Percentiles rank a stretch among this genome's conserved stretches.
These are phyloP conservation scores for Dipus sagitta DNA, from an alignment of 2,797 vertebrate genomes.

Conservation along the genomic window DNA sequence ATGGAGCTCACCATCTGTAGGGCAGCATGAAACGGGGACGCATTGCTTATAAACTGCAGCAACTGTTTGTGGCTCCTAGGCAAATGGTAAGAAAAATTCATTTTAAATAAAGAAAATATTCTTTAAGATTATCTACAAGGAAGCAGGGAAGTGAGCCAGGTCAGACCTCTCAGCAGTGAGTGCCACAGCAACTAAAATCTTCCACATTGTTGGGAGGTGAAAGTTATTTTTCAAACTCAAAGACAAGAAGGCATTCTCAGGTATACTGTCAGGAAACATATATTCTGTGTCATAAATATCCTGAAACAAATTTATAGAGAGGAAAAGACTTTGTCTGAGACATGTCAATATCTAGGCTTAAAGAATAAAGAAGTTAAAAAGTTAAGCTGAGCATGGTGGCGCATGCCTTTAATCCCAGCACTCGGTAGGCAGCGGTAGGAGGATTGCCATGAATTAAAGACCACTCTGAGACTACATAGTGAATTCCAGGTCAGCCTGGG, in stretches of 20 bases:
- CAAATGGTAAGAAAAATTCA: not conserved
- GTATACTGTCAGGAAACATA: not conserved
- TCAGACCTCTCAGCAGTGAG: not conserved
- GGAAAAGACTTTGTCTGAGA: not conserved
- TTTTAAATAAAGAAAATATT: not conserved
- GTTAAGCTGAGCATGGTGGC: too few relatives aligned
- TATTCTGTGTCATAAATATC: not conserved
- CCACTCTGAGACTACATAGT: too few relatives aligned
- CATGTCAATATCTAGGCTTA: not conserved
- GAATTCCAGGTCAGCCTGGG: too few relatives aligned
- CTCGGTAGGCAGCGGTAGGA: too few relatives aligned
- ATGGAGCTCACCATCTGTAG: not conserved
- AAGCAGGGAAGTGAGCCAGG: not conserved
- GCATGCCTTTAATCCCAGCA: too few relatives aligned
- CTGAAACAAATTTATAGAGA: slow-evolving; percentile 2
- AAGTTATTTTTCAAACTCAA: slow-evolving; percentile 49
- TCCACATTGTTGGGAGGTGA: not conserved
- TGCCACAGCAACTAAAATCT: not conserved
- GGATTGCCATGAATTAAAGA: too few relatives aligned
- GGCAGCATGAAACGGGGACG: not conserved
- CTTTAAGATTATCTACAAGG: not conserved
- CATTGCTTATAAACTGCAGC: not conserved
- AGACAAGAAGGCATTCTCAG: slow-evolving; percentile 1
- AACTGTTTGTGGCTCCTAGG: not conserved
- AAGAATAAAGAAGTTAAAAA: not conserved